Base-by-base conservation (phyloP, 2,888 invertebrate species). In the Ormyrus labotus region DNA sequence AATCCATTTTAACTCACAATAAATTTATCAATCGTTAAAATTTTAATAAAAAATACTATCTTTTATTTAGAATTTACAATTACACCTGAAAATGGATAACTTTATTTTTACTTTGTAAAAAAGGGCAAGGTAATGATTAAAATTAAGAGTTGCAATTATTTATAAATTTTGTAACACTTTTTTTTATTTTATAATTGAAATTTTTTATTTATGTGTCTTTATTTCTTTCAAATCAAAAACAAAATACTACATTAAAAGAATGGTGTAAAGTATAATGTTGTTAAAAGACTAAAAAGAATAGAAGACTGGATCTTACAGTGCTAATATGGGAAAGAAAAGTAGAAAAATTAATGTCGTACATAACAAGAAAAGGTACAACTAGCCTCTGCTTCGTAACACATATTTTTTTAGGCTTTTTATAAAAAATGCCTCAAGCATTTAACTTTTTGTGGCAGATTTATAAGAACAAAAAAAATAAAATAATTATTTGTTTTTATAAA, bases 11-110 rank as follows among this genome's bases (percentile, higher is more conserved):
- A 84, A 81, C 80, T 86, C 83, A 73, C 84, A 88, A 88, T 88
- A 89, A 89, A 88, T 86, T 77, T 82, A 86, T 86, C 83, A 79
- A 76, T 50, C 45, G 79, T 81, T 81, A 81, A 69, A 85, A 85
- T 86, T 87, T 87, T 85, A 87, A 84, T 84, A 85, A 79, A 83
- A 78, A 82, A 71, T 10, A 19, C 48, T 4, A n/a, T 57, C 9
- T 48, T 64, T 63, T 47, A 53, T 60, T 68, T 64, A 34, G 4
- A 34, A 34, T 4, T 34, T 7, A 19, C 19, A 55, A 72, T 63
- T 19, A 53, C 0, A 19, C 72, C 73, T 53, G 47, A 1, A 34
- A 34, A 50, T 68, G 2, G 6, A 48, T 50, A 65, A 10, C 0
- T 70, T 57, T n/a, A 45, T 34, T 19, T 57, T 9, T 60, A 57